Evolutionary conservation across 37 sponge, comb jelly and placozoan genomes (phyloP).

Genomic region (Aplysina aerophoba): DNA sequence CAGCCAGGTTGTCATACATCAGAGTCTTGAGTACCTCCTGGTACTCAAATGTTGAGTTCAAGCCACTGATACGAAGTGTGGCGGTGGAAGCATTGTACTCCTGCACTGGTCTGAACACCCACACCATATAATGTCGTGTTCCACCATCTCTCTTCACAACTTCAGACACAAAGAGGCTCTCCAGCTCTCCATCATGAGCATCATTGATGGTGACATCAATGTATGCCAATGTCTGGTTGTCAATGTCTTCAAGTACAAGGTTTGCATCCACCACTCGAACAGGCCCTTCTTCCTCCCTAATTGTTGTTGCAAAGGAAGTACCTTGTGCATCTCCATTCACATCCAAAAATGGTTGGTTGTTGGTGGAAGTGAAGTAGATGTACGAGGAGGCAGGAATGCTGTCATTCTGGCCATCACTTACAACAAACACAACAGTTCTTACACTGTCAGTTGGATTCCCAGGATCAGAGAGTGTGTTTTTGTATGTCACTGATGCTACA

Average conservation of each 20-base stretch:
- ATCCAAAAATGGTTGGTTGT: slow-evolving; percentile 84
- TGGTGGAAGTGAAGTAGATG: slow-evolving; percentile 69
- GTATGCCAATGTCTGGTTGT: slow-evolving; percentile 70
- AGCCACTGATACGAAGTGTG: slow-evolving; percentile 71
- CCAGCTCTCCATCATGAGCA: slow-evolving; percentile 60
- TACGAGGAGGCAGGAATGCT: slow-evolving; percentile 68
- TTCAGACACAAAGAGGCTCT: slow-evolving; percentile 61
- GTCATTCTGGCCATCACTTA: slow-evolving; percentile 71
- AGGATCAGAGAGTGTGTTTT: slow-evolving; percentile 65
- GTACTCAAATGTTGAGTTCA: slow-evolving; percentile 76
- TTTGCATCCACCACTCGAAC: slow-evolving; percentile 47
- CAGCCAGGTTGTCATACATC: slow-evolving; percentile 76
- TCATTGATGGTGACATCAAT: slow-evolving; percentile 62
- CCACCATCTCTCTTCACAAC: slow-evolving; percentile 28
- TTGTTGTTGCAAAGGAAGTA: slow-evolving; percentile 35
- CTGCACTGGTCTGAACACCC: slow-evolving; percentile 61
- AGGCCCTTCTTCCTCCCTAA: slow-evolving; percentile 80
- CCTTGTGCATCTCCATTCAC: slow-evolving; percentile 73
- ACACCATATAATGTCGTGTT: slow-evolving; percentile 49
- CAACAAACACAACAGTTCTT: slow-evolving; percentile 67
- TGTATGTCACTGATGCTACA: slow-evolving; percentile 70
- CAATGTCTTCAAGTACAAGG: slow-evolving; percentile 70
- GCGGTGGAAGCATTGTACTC: slow-evolving; percentile 65
- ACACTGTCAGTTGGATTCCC: slow-evolving; percentile 58
- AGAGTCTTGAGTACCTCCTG: slow-evolving; percentile 77